Percentiles rank a stretch among this genome's conserved stretches.
These are phyloP conservation scores for Rhabdomys dilectus DNA, from an alignment of 2,113 vertebrate species.

Conservation along the genomic window DNA sequence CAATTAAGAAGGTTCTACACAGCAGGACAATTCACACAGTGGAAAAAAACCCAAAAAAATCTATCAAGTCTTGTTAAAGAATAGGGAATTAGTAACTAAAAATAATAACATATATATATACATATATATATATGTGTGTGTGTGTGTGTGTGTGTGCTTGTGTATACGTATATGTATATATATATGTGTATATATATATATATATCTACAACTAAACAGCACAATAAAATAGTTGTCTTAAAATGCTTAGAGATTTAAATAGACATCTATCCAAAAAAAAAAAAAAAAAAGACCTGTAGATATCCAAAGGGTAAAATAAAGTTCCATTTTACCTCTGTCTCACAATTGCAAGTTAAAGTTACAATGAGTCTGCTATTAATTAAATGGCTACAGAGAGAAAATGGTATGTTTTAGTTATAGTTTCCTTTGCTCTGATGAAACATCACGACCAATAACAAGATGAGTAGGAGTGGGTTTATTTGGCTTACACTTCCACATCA, in stretches of 20 bases:
- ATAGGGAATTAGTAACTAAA: neutral
- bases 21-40: neutral
- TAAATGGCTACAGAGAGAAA: neutral
- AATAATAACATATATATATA: neutral
- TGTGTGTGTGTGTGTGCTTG: too few species aligned
- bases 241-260: neutral
- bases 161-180: too few species aligned
- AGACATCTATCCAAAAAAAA: neutral
- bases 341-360: neutral
- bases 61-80: neutral
- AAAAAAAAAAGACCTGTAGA: neutral
- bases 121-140: too few species aligned
- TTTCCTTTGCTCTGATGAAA: neutral
- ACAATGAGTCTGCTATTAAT: neutral
- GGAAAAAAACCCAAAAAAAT: neutral
- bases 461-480: neutral
- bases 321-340: neutral
- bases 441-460: neutral
- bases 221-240: neutral
- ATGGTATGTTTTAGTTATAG: neutral
- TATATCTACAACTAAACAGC: neutral
- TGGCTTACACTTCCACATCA: neutral
- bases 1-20: neutral
- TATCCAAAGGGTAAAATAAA: neutral
- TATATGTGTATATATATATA: too few species aligned